Base-by-base conservation (phyloP, 2,797 vertebrate species). In the Nothura maculosa region DNA sequence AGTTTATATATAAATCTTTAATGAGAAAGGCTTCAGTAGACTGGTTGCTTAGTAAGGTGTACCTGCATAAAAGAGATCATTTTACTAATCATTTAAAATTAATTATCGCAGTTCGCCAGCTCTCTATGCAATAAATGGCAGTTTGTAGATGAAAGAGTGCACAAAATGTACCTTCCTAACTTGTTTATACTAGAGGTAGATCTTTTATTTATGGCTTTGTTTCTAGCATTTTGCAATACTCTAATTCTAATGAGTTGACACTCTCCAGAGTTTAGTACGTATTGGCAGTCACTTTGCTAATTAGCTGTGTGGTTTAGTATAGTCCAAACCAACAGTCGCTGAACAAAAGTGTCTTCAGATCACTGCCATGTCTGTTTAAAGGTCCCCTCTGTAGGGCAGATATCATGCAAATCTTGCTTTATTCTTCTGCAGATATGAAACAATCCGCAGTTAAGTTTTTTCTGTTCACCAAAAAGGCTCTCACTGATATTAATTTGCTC, bases 51-150 rank as follows among this genome's bases (percentile, higher is more conserved):
- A 97, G 98, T 96, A 97, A 98, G 98, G 55, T 85, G 70, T 90
- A 94, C 96, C 96, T 91, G 97, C 85, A 97, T 97, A 96, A 97
- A 92, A 96, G 92, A 96, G 98, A 98, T 99, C 98, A 12, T 93
- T 98, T 99, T 99, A 98, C 98, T 95, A 92, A 86, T 97, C 97
- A 97, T 98, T 98, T 98, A 99, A 99, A 98, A 98, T 99, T 98
- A 91, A 99, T 98, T 96, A 98, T 93, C 89, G 36, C 77, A 90
- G 54, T 40, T 97, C 87, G 92, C 93, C 74, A 92, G 87, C 81
- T 87, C 96, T 96, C 89, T 90, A 52, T 93, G 82, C 45, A 93
- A 81, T 89, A 77, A 62, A 95, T 94, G 97, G 63, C 77, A 91
- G n/a, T 80, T 90, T 83, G 48, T 74, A 83, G 70, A 90, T n/a